Conservation (phyloP, 2,888 invertebrate genomes). For the Rhagonycha fulva region DNA sequence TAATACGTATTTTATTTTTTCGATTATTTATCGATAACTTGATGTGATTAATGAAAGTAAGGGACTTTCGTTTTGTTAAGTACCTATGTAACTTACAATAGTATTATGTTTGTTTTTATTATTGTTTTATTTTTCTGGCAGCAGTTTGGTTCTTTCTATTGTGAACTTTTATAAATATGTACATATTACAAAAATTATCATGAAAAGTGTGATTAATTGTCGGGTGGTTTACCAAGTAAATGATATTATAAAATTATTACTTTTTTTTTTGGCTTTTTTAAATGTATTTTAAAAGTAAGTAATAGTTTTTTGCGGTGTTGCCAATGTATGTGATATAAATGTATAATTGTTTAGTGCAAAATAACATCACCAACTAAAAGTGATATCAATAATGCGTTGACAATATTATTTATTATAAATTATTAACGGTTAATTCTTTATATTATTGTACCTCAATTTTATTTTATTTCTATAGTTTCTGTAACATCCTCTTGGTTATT, state of each 20-base stretch:
- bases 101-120: background rate
- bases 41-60: background rate
- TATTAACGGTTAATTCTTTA: constrained; percentile 37
- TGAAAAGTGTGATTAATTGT: background rate
- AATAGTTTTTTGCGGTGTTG: constrained; percentile 40
- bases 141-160: background rate
- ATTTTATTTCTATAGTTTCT: constrained; percentile 29
- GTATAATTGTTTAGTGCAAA: constrained; percentile 39
- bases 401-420: constrained; percentile 49
- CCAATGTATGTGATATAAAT: constrained; percentile 53
- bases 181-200: background rate
- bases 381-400: constrained; percentile 42
- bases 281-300: background rate
- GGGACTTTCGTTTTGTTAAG: background rate
- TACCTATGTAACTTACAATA: background rate
- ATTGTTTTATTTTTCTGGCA: background rate
- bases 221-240: background rate
- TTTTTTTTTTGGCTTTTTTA: background rate
- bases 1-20: background rate
- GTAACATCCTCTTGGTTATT: constrained; percentile 25
- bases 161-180: background rate
- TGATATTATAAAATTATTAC: background rate
- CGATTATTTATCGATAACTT: background rate
- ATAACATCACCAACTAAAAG: constrained; percentile 39
- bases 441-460: constrained; percentile 32